Base-by-base conservation (phyloP, 2,113 vertebrate genomes). In the Dicrurus megarhynchus region DNA sequence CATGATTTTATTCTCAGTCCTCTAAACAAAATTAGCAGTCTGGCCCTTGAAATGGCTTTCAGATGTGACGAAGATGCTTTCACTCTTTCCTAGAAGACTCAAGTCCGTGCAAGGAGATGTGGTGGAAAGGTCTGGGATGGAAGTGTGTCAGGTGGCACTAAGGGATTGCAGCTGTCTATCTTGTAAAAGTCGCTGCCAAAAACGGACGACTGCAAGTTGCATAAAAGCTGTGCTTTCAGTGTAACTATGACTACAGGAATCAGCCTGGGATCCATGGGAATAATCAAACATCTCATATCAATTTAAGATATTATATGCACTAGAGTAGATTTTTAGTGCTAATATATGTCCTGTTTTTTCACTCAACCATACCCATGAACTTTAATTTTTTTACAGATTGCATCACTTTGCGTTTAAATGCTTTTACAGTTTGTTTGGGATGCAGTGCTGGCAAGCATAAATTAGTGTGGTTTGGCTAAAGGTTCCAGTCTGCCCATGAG, bases 161-260 rank as follows among this genome's bases (percentile, higher is more conserved):
- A 59, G 50, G 52, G 32, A 69, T 63, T 89, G 74, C 20, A 3
- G 52, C 30, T 41, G 50, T 95, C 89, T 81, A 20, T 86, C 63
- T 75, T 70, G 30, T 27, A 73, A 84, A 83, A 16, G 27, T 78
- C 4, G 0, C 28, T 90, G 92, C 86, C 86, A 83, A 64, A 93
- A 93, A 3, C 0, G 3, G 19, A 28, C 4, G 0, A 63, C 49
- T 70, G 63, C 65, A 85, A 46, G 86, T 33, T 84, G 57, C n/a
- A 67, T 65, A 68, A 93, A 71, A 88, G 19, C 89, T 85, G 41
- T 95, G 67, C 44, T 87, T 86, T 94, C 59, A 44, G 24, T 27
- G 80, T 94, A 89, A 41, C 97, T 95, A 85, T 95, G 95, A 35
- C 90, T 90, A 92, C 88, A 75, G 61, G 64, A 92, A 69, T 76